These are phyloP conservation scores for Perizoma affinitatum DNA, from an alignment of 2,888 invertebrate species.

Conservation along the genomic window DNA sequence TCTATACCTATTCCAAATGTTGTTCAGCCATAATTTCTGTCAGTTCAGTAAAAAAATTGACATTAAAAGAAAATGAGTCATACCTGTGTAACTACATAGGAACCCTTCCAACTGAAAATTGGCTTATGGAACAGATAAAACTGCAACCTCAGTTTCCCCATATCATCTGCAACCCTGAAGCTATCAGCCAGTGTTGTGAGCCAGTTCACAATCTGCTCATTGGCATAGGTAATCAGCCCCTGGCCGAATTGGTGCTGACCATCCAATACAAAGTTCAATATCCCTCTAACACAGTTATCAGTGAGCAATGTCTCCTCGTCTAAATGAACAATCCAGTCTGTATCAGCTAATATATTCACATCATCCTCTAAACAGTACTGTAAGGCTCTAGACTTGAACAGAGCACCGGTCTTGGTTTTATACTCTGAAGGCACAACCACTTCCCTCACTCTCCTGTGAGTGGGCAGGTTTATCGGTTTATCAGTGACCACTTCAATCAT, in stretches of 20 bases:
- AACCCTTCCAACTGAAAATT: conserved; percentile 98
- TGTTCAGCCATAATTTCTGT: too few relatives aligned
- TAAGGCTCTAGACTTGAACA: conserved; percentile 96
- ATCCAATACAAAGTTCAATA: conserved; percentile 96
- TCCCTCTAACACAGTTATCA: conserved; percentile 94
- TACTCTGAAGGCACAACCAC: conserved; percentile 95
- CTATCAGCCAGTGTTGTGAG: conserved; percentile 97
- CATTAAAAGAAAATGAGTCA: conserved; percentile 2
- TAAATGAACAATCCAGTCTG: conserved; percentile 98
- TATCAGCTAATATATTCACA: conserved; percentile 92
- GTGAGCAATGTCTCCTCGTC: conserved; percentile 98
- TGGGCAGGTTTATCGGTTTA: conserved; percentile 90
- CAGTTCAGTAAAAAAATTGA: background rate
- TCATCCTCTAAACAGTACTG: conserved; percentile 97
- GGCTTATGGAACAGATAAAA: conserved; percentile 97
- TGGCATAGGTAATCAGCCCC: conserved; percentile 97
- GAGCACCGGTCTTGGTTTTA: conserved; percentile 94
- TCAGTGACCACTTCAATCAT: conserved; percentile 98
- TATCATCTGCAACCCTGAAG: conserved; percentile 97
- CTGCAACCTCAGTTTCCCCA: conserved; percentile 97
- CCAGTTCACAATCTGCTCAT: conserved; percentile 98
- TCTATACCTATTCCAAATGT: too few relatives aligned
- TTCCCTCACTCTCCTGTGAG: conserved; percentile 92
- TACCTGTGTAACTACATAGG: conserved; percentile 98
- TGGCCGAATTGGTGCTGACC: conserved; percentile 98